phyloP scores from a whole-genome alignment of 2,888 invertebrate species.

The Acrocera orbiculus region DNA sequence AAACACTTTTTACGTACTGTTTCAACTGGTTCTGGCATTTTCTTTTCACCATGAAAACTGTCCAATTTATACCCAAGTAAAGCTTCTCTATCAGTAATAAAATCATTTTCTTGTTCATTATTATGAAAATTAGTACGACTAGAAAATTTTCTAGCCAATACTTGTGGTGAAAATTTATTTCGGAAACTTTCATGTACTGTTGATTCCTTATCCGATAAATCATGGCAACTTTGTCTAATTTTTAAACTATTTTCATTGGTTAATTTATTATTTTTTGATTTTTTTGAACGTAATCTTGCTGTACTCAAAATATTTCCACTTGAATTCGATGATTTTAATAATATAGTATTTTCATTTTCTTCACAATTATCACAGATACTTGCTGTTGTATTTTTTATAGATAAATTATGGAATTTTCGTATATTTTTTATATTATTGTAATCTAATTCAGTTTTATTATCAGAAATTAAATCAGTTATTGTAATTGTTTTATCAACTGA shows the following conservation, averaged over 20 bases:
- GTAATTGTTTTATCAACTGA: slow-evolving; percentile 17
- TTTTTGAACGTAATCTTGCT: slow-evolving; percentile 6
- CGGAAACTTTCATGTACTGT: slow-evolving; percentile 15
- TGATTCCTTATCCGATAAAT: slow-evolving; percentile 10
- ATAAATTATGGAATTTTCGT: too few relatives aligned
- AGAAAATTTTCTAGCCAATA: slow-evolving; percentile 17
- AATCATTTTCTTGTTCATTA: slow-evolving; percentile 14
- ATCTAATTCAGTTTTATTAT: too few relatives aligned
- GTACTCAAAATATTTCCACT: slow-evolving; percentile 7
- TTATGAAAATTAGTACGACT: slow-evolving; percentile 13
- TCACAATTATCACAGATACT: slow-evolving; percentile 17
- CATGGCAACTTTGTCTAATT: slow-evolving; percentile 10
- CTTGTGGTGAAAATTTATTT: slow-evolving; percentile 18
- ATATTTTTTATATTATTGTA: too few relatives aligned
- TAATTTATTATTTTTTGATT: slow-evolving; percentile 5
- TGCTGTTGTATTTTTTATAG: slow-evolving; percentile 9
- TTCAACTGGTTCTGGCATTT: slow-evolving; percentile 20
- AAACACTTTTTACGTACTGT: slow-evolving; percentile 15
- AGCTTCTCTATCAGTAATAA: slow-evolving; percentile 15
- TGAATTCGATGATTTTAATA: slow-evolving; percentile 7
- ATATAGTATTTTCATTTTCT: slow-evolving; percentile 11
- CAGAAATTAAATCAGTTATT: too few relatives aligned
- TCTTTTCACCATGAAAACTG: slow-evolving; percentile 14
- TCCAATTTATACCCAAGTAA: slow-evolving; percentile 16
- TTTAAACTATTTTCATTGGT: slow-evolving; percentile 13